Evolutionary conservation across 2,113 vertebrate genomes (phyloP).

Genomic region (Catharus fuscescens): DNA sequence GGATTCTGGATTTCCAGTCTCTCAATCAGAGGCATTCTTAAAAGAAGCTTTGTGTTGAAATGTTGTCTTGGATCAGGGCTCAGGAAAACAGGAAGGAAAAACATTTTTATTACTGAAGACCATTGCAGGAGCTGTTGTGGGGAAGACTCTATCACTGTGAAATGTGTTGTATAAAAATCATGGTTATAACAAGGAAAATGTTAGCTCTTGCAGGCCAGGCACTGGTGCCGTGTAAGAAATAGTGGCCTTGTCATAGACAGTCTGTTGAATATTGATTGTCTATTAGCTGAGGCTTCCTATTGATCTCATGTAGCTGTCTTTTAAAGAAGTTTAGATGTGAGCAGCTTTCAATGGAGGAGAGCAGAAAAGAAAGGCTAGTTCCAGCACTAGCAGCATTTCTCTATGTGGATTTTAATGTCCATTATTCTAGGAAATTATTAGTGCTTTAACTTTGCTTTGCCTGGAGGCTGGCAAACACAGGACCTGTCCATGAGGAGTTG

Average conservation of each 20-base stretch:
- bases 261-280: background rate
- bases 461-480: background rate
- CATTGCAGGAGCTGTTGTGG: background rate
- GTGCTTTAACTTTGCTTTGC: background rate
- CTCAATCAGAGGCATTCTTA: background rate
- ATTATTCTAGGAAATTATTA: background rate
- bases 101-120: background rate
- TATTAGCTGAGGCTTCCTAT: background rate
- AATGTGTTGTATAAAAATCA: fast-evolving
- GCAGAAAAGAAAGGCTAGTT: background rate
- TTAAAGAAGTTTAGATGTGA: background rate
- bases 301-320: background rate
- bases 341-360: background rate
- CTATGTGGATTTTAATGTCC: background rate
- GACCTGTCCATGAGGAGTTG: background rate
- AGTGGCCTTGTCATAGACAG: background rate
- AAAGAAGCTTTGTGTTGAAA: background rate
- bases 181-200: background rate
- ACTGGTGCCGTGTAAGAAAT: background rate
- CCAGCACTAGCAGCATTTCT: background rate
- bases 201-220: background rate
- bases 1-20: background rate
- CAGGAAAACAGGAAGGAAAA: background rate
- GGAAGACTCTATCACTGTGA: background rate
- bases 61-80: background rate